A percentile compares a stretch with the other conserved stretches of the same genome.
Conservation (phyloP, 2,113 vertebrate species). For the Aphelocoma coerulescens region DNA sequence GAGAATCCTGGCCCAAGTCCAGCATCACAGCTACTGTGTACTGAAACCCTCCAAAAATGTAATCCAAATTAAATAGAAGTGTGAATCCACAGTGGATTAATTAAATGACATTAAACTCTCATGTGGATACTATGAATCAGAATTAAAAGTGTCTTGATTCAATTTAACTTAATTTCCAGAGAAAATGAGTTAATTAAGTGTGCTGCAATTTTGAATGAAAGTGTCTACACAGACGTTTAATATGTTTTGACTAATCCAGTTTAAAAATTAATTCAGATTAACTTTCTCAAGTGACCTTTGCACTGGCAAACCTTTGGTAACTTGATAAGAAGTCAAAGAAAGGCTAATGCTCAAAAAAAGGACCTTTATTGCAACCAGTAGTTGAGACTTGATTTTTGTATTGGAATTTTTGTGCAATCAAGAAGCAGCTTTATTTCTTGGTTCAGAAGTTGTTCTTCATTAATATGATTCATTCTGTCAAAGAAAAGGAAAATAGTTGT, state of each 20-base stretch:
- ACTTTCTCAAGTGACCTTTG: constrained; percentile 21
- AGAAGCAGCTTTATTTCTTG: background rate
- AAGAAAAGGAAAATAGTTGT: background rate
- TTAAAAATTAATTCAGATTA: constrained; percentile 53
- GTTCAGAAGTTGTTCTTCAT: background rate
- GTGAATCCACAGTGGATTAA: constrained; percentile 58
- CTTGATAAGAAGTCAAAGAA: background rate
- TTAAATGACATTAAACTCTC: constrained; percentile 54
- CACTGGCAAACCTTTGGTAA: background rate
- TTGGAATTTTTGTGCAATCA: background rate
- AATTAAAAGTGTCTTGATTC: constrained; percentile 60
- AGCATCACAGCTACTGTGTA: background rate
- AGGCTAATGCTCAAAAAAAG: background rate
- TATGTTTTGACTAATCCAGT: constrained; percentile 48
- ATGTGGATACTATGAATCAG: constrained; percentile 50
- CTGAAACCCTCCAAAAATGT: constrained; percentile 32
- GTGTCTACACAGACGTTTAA: constrained; percentile 25
- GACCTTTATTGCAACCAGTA: background rate
- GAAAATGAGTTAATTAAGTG: constrained; percentile 54
- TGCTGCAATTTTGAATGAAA: constrained; percentile 42
- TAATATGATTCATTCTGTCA: background rate
- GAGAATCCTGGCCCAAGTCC: background rate
- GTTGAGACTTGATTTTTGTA: background rate
- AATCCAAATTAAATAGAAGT: constrained; percentile 46
- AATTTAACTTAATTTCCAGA: constrained; percentile 62